Percentiles rank a stretch among this genome's conserved stretches.
Conservation (phyloP, 2,888 invertebrate species). For the Epiblema foenella region DNA sequence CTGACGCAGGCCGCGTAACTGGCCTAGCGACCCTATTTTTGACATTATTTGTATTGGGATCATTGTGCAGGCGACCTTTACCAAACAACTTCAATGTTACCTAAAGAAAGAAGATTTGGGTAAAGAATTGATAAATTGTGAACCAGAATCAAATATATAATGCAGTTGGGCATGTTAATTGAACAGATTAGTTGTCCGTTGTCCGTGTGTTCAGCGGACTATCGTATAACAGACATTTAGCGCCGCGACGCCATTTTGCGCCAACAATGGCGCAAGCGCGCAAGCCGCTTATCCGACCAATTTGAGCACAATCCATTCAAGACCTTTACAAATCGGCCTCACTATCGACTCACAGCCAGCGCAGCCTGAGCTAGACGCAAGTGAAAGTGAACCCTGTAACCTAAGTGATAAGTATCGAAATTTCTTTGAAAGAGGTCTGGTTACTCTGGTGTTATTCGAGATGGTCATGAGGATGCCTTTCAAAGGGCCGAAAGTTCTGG, state of each 20-base stretch:
- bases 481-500: slow-evolving; percentile 44
- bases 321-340: slow-evolving; percentile 65
- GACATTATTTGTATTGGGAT: too few species aligned
- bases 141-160: neutral
- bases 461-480: slow-evolving; percentile 53
- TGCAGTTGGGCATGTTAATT: slow-evolving; percentile 5
- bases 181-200: slow-evolving; percentile 1
- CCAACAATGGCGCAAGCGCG: slow-evolving; percentile 60
- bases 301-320: slow-evolving; percentile 60
- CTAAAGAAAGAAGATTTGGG: neutral
- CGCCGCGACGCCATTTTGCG: slow-evolving; percentile 57
- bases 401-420: neutral
- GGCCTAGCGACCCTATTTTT: too few species aligned
- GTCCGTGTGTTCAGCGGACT: slow-evolving; percentile 16
- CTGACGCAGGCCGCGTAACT: too few species aligned
- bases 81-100: too few species aligned
- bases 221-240: slow-evolving; percentile 33
- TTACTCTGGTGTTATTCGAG: slow-evolving; percentile 55
- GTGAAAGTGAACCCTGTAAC: neutral
- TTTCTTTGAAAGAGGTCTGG: neutral
- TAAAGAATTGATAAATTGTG: too few species aligned
- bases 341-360: slow-evolving; percentile 51
- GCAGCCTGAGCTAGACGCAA: neutral
- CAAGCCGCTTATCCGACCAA: slow-evolving; percentile 70
- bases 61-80: too few species aligned